Conservation (phyloP, 2,888 invertebrate genomes). For the Drosophila rellima region DNA sequence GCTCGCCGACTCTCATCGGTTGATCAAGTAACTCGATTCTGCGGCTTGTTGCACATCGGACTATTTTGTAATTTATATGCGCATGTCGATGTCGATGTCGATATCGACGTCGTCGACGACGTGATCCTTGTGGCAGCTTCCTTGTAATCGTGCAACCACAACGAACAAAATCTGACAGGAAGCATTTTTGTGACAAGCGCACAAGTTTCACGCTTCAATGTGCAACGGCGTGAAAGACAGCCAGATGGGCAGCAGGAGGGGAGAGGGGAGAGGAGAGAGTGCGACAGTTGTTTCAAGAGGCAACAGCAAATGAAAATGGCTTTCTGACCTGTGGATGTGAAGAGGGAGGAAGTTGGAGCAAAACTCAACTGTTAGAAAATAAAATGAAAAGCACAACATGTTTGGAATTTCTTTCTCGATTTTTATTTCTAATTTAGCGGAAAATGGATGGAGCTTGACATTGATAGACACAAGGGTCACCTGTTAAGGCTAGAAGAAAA, state of each 20-base stretch:
- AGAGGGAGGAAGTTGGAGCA: background rate
- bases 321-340: constrained; percentile 37
- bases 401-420: constrained; percentile 29
- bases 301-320: constrained; percentile 58
- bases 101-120: constrained; percentile 17
- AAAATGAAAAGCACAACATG: constrained; percentile 65
- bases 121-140: constrained; percentile 18
- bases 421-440: constrained; percentile 26
- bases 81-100: constrained; percentile 53
- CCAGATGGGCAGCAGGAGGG: background rate
- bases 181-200: constrained; percentile 84
- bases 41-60: constrained; percentile 44
- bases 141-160: constrained; percentile 50
- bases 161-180: constrained; percentile 82
- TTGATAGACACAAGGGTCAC: constrained; percentile 40
- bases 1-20: constrained; percentile 16
- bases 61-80: constrained; percentile 70
- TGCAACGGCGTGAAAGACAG: constrained; percentile 62
- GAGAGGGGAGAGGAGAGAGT: background rate
- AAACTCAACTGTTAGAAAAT: constrained; percentile 15
- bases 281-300: constrained; percentile 32
- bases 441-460: constrained; percentile 33
- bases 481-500: constrained; percentile 16
- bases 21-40: constrained; percentile 60
- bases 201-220: constrained; percentile 84